These are phyloP conservation scores for Parascotia fuliginaria DNA, from an alignment of 2,888 invertebrate species.

Conservation along the genomic window DNA sequence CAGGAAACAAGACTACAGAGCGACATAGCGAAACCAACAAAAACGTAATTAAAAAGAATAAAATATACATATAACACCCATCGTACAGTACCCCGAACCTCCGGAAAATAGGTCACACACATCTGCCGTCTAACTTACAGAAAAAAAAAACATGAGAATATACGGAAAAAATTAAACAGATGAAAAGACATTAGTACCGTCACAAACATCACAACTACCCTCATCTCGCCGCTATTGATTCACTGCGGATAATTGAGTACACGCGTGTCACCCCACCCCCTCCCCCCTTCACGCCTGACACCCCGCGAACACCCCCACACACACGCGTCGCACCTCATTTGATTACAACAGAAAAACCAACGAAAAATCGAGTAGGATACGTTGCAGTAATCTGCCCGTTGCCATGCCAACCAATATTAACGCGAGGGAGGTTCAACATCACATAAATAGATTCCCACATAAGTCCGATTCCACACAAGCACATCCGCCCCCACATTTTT, in stretches of 20 bases:
- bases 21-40: conserved; percentile 2
- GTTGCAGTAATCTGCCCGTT: conserved; percentile 83
- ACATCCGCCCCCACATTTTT: conserved; percentile 73
- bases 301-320: conserved; percentile 48
- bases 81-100: conserved; percentile 13
- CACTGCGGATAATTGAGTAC: conserved; percentile 86
- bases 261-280: conserved; percentile 75
- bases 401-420: conserved; percentile 82
- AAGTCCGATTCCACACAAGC: conserved; percentile 81
- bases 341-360: conserved; percentile 85
- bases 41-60: conserved; percentile 5
- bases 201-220: conserved; percentile 81
- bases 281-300: conserved; percentile 26
- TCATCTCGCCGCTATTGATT: conserved; percentile 85
- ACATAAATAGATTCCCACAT: conserved; percentile 85
- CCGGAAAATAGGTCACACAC: conserved; percentile 47
- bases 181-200: conserved; percentile 71
- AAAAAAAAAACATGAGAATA: conserved; percentile 18
- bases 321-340: conserved; percentile 83
- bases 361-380: conserved; percentile 84
- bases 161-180: conserved; percentile 67
- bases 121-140: conserved; percentile 14
- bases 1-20: not conserved
- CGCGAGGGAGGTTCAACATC: conserved; percentile 68
- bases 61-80: not conserved